Evolutionary conservation across 2,888 invertebrate genomes (phyloP).

Genomic region (Copidosoma aretas): DNA sequence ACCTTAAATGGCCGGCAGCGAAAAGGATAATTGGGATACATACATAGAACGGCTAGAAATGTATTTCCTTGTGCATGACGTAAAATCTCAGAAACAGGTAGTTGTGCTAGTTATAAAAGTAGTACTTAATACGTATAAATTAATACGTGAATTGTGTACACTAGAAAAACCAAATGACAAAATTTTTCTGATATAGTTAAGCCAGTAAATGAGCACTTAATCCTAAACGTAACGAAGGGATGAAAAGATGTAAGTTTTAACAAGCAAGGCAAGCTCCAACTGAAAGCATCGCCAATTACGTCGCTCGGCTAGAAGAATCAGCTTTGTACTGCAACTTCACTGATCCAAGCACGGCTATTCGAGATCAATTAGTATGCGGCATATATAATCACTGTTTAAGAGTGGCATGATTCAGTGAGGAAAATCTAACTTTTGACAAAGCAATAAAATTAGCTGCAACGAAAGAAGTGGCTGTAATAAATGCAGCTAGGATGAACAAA

Average conservation of each 20-base stretch:
- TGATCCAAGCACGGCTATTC: slow-evolving; percentile 17
- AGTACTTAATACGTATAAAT: too few relatives aligned
- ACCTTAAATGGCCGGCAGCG: too few relatives aligned
- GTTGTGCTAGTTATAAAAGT: too few relatives aligned
- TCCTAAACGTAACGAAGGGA: slow-evolving; percentile 17
- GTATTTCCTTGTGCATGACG: too few relatives aligned
- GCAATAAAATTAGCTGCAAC: not conserved
- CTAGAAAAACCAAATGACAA: not conserved
- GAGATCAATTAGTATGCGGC: slow-evolving; percentile 24
- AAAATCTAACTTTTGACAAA: not conserved
- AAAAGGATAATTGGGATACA: too few relatives aligned
- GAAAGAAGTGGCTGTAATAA: not conserved
- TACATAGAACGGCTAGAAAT: too few relatives aligned
- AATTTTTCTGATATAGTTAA: not conserved
- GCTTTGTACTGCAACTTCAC: slow-evolving; percentile 53
- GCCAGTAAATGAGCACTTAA: slow-evolving; percentile 13
- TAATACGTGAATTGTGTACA: too few relatives aligned
- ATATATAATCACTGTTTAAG: too few relatives aligned
- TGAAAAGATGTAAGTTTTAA: slow-evolving; percentile 22
- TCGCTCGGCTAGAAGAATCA: slow-evolving; percentile 61
- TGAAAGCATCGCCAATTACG: slow-evolving; percentile 49
- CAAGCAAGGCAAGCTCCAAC: slow-evolving; percentile 42
- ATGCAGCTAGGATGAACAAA: not conserved
- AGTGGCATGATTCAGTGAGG: too few relatives aligned
- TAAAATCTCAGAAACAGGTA: too few relatives aligned